Conservation (phyloP, 2,113 vertebrate species). For the Gambusia affinis region DNA sequence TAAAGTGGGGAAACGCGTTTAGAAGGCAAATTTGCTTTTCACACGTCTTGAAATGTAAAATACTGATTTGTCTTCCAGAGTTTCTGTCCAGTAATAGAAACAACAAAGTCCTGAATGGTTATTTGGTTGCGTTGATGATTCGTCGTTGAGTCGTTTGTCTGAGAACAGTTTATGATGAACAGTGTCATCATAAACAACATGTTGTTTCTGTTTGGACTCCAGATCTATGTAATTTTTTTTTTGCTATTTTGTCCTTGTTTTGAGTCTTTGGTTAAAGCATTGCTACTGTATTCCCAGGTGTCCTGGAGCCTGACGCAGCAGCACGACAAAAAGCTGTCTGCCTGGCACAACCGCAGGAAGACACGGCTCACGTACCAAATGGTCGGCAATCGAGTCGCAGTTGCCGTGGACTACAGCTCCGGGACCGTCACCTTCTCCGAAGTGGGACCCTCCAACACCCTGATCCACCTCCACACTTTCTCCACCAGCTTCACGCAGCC, state of each 20-base stretch:
- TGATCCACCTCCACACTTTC: slow-evolving; percentile 77
- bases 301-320: slow-evolving; percentile 81
- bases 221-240: neutral
- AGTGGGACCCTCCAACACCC: slow-evolving; percentile 57
- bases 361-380: slow-evolving; percentile 68
- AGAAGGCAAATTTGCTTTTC: neutral
- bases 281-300: slow-evolving; percentile 43
- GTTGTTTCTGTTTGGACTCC: too few relatives aligned
- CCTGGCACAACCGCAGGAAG: slow-evolving; percentile 79
- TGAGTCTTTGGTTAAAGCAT: neutral
- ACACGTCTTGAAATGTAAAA: neutral
- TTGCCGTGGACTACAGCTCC: slow-evolving; percentile 69
- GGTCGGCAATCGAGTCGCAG: slow-evolving; percentile 63
- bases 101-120: too few relatives aligned
- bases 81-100: too few relatives aligned
- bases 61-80: too few relatives aligned
- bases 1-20: neutral
- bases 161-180: too few relatives aligned
- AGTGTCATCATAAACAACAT: too few relatives aligned
- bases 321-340: slow-evolving; percentile 73
- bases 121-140: too few relatives aligned
- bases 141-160: too few relatives aligned
- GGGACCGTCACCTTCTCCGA: slow-evolving; percentile 78
- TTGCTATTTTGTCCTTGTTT: neutral
- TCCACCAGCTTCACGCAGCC: slow-evolving; percentile 70